Base-by-base conservation (phyloP, 2,888 invertebrate genomes). In the Monochamus alternatus region DNA sequence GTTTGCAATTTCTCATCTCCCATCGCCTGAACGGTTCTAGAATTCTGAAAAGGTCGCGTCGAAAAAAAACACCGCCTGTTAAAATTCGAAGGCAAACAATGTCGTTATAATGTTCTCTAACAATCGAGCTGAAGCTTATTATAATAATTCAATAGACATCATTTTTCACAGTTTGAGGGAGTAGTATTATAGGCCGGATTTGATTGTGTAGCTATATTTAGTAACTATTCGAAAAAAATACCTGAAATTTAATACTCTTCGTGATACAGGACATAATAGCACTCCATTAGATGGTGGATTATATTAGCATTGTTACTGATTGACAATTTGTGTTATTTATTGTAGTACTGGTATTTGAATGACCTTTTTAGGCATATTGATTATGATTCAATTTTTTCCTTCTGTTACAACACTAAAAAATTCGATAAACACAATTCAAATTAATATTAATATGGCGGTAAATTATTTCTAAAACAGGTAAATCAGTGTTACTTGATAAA, bases 61-160 rank as follows among this genome's bases (percentile, higher is more conserved):
- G 47, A 9, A 47, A 12, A 22, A 22, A 47, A 47, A 47, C 47
- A 10, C 47, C 47, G 10, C 47, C 12, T 10, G 12, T 9, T 12
- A 8, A 47, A 47, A 47, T 47, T 12, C 10, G 12, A 47, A 47
- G 10, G 10, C 47, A 47, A 47, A 47, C 47, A 47, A 47, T 47
- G 47, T 47, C 12, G 47, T 12, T 12, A 47, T 12, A 47, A 47
- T 47, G 47, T 47, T 47, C 47, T 47, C 3, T 47, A 47, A 47
- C 47, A 47, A 47, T 47, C 47, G 47, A 3, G 47, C 9, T 2
- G 47, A 47, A 47, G 10, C 47, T 12, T 47, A 47, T 47, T 47
- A 47, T 47, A 47, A 47, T 47, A 47, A 47, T 47, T 47, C 47
- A 47, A 47, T 47, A 47, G 47, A 47, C 47, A 47, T 47, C 47